These are phyloP conservation scores for Lamprotornis superbus DNA, from an alignment of 2,113 vertebrate genomes.

Conservation along the genomic window DNA sequence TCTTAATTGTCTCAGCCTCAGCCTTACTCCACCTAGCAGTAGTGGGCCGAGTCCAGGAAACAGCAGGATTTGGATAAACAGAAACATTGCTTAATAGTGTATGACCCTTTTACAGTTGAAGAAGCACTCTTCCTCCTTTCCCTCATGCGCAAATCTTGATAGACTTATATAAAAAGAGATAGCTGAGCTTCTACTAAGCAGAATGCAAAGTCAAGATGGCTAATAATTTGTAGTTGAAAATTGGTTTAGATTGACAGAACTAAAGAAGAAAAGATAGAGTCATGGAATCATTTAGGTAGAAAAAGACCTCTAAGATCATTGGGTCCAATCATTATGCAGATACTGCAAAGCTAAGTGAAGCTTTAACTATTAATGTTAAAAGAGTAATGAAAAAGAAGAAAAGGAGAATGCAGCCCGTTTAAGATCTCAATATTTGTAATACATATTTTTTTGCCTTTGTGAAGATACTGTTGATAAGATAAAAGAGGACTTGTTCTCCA, in stretches of 20 bases:
- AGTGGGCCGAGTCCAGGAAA: not conserved
- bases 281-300: not conserved
- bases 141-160: not conserved
- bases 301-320: not conserved
- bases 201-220: not conserved
- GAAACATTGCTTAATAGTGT: not conserved
- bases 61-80: not conserved
- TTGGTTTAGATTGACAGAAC: not conserved
- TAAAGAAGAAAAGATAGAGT: not conserved
- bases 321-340: not conserved
- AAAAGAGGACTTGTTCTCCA: not conserved
- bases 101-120: not conserved
- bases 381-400: not conserved
- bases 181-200: not conserved
- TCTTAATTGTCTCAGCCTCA: not conserved
- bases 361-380: not conserved
- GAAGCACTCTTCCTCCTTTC: not conserved
- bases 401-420: not conserved
- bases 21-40: not conserved
- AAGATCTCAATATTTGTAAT: not conserved
- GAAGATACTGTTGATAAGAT: not conserved
- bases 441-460: not conserved
- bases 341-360: not conserved
- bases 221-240: not conserved
- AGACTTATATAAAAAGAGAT: not conserved